Base-by-base conservation (phyloP, 2,888 invertebrate species). In the Mayetiola destructor region DNA sequence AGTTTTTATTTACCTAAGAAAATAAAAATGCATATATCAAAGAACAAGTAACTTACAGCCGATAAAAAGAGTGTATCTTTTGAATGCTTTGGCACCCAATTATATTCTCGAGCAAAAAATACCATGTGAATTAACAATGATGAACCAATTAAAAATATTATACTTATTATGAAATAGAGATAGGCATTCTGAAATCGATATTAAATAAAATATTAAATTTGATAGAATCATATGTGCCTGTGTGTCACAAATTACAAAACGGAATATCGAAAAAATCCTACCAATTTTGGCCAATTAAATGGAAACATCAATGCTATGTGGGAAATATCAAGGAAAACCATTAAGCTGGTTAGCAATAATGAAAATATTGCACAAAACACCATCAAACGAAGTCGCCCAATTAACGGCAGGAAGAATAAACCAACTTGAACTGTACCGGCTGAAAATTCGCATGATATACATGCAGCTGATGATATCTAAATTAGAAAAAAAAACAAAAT, bases 281-380 rank as follows among this genome's bases (percentile, higher is more conserved):
- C 85, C 78, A 85, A 74, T 77, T 81, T 83, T 63, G 81, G 80
- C 84, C 85, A 85, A 70, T 84, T 84, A 69, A 85, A 80, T 64
- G 85, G 85, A 73, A 86, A 85, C 73, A 85, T 77, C 72, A 84
- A 81, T 68, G 84, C 78, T 68, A 85, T 79, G 70, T 85, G 84
- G 65, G 85, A 84, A 73, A 85, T 81, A 77, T 85, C 85, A 70
- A 85, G 80, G 77, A 86, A 85, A 68, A 85, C 77, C 73, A 86
- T 78, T 67, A 83, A 76, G 69, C 80, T 79, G 61, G 84, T 85
- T 69, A 84, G 78, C 66, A 85, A 78, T 16, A 85, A 75, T 69
- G 83, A 84, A 73, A 85, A 79, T 66, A 85, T 76, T 64, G 84
- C 80, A 67, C 85, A 81, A 71, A 86, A 85, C 76, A 85, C 71